Evolutionary conservation across 2,888 invertebrate genomes (phyloP).

Genomic region (Drosophila quasianomalipes): DNA sequence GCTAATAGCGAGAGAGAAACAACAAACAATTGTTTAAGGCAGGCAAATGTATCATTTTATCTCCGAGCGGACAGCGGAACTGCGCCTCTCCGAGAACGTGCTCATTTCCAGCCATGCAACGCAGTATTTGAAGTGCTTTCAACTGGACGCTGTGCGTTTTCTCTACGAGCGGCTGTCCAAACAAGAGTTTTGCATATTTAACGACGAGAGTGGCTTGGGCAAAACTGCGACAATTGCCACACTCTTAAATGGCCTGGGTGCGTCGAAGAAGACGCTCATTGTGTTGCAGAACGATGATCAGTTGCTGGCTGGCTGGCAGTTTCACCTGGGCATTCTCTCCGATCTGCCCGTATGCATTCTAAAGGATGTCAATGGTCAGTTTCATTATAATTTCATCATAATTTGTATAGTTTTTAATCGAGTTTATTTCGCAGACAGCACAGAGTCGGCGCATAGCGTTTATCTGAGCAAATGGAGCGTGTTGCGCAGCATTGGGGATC

Average conservation of each 20-base stretch:
- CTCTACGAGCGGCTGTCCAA: conserved; percentile 79
- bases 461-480: conserved; percentile 83
- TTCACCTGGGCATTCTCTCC: conserved; percentile 81
- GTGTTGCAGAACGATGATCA: conserved; percentile 82
- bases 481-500: conserved; percentile 78
- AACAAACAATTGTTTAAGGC: conserved; percentile 6
- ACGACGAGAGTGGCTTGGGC: conserved; percentile 84
- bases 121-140: conserved; percentile 83
- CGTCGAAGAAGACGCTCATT: conserved; percentile 75
- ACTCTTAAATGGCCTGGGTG: conserved; percentile 73
- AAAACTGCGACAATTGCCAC: conserved; percentile 79
- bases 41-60: conserved; percentile 83
- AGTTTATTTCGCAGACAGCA: conserved; percentile 65
- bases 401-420: background rate
- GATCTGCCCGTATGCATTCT: conserved; percentile 75
- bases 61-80: conserved; percentile 77
- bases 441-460: conserved; percentile 75
- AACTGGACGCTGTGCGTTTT: conserved; percentile 82
- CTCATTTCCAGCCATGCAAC: conserved; percentile 73
- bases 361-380: conserved; percentile 72
- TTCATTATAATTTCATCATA: background rate
- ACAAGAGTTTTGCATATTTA: conserved; percentile 81
- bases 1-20: conserved; percentile 12
- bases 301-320: conserved; percentile 81
- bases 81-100: conserved; percentile 69